These are phyloP conservation scores for Caranx melampygus DNA, from an alignment of 2,113 vertebrate species.

Conservation along the genomic window DNA sequence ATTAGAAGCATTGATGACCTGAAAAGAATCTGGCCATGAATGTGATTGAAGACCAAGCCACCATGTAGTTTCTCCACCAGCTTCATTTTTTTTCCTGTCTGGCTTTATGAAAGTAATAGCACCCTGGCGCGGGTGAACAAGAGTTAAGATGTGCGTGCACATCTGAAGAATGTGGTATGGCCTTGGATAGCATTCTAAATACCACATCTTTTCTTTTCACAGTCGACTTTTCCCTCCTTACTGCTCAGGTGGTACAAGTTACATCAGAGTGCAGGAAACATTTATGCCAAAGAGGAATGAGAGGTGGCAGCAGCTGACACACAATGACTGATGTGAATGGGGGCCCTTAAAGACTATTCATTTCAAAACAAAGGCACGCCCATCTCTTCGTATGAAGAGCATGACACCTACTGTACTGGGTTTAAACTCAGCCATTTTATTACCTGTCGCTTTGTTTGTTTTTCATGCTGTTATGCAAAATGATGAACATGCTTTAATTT, in stretches of 20 bases:
- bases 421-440: neutral
- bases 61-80: slow-evolving; percentile 56
- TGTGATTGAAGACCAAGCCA: slow-evolving; percentile 46
- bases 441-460: neutral
- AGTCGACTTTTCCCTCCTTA: slow-evolving; percentile 28
- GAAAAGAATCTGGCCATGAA: slow-evolving; percentile 71
- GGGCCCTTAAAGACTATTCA: neutral
- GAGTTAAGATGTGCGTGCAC: slow-evolving; percentile 44
- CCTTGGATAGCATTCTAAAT: slow-evolving; percentile 50
- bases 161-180: slow-evolving; percentile 51
- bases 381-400: slow-evolving; percentile 1
- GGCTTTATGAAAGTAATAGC: slow-evolving; percentile 58
- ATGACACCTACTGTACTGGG: neutral
- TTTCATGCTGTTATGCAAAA: neutral
- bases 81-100: slow-evolving; percentile 6
- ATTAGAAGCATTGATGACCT: slow-evolving; percentile 74
- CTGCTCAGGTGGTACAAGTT: slow-evolving; percentile 11
- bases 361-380: slow-evolving; percentile 10
- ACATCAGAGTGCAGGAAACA: slow-evolving; percentile 40
- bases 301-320: neutral
- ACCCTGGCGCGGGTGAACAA: slow-evolving; percentile 36
- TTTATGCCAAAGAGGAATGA: slow-evolving; percentile 4
- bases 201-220: slow-evolving; percentile 33
- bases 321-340: neutral
- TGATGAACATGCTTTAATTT: neutral